Conservation (phyloP, 2,113 vertebrate species). For the Poecile atricapillus region DNA sequence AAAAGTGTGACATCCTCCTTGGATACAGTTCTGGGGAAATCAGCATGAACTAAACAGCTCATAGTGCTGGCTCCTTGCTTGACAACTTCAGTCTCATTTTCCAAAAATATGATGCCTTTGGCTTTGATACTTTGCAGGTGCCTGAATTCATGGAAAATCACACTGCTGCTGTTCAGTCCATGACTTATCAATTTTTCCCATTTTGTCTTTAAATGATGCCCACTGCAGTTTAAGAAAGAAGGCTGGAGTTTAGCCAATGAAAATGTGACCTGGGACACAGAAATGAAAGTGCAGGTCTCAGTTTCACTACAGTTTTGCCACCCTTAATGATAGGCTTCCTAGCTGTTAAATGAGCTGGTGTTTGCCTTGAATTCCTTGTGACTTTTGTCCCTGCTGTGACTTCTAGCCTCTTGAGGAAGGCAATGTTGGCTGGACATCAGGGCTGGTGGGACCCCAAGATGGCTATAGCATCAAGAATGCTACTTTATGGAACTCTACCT, state of each 20-base stretch:
- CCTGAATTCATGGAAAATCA: not conserved
- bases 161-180: not conserved
- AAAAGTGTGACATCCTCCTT: not conserved
- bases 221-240: not conserved
- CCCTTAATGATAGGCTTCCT: not conserved
- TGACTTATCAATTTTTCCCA: not conserved
- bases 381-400: not conserved
- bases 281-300: not conserved
- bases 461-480: not conserved
- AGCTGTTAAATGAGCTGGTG: not conserved
- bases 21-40: not conserved
- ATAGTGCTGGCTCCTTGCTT: not conserved
- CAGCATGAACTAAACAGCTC: not conserved
- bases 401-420: not conserved
- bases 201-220: not conserved
- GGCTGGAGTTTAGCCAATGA: not conserved
- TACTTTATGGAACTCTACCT: not conserved
- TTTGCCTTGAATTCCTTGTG: not conserved
- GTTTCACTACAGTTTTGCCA: not conserved
- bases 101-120: not conserved
- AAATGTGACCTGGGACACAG: not conserved
- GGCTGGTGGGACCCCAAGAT: not conserved
- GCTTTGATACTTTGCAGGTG: constrained; percentile 4
- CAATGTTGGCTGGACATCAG: not conserved
- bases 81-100: not conserved